Evolutionary conservation across 2,113 vertebrate species (phyloP), one percentile per base, ranked within the genome.

Genomic region (Tamias sibiricus): DNA sequence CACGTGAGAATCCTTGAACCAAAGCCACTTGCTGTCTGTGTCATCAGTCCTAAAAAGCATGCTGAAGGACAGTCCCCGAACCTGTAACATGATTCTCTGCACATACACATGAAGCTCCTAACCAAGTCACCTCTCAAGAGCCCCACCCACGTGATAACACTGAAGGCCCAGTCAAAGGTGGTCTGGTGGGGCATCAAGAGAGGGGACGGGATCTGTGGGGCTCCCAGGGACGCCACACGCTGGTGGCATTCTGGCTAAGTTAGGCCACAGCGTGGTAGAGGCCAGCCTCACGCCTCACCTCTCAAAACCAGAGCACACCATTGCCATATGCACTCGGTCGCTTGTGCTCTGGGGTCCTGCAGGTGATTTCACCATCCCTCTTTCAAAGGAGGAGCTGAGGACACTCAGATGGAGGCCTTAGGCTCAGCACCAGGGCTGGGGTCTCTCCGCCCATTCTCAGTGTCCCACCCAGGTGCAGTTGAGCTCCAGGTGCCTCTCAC

Each of bases 121-220:
- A 14, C 32, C 19, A n/a, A 22, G 24, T 68, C 4, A 8, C 13
- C 42, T 57, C 5, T 32, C 5, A 74, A 26, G 35, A 64, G 10
- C 14, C 1, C 14, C 20, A 13, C 28, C 6, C 1, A 3, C 12
- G 30, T 6, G 30, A n/a, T 13, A 1, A 72, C 1, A 4, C 47
- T 19, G 32, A n/a, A 62, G 17, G 57, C 32, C 1, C 2, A 32
- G 54, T 5, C 47, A 35, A 89, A 59, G 77, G 49, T 47, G 40
- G 59, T 32, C 40, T 30, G 17, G 40, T 24, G 6, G 47, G 52
- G 59, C 49, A 30, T 14, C 4, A 0, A 5, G 35, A 28, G n/a
- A 52, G 13, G 14, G n/a, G 44, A 49, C 47, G 8, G 54, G 6
- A 16, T 12, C 37, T 54, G 28, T 10, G 6, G 42, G 57, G 20